Percentiles rank a stretch among this genome's conserved stretches.
Evolutionary conservation across 2,888 invertebrate species (phyloP).

Genomic region (Eurytoma californica): DNA sequence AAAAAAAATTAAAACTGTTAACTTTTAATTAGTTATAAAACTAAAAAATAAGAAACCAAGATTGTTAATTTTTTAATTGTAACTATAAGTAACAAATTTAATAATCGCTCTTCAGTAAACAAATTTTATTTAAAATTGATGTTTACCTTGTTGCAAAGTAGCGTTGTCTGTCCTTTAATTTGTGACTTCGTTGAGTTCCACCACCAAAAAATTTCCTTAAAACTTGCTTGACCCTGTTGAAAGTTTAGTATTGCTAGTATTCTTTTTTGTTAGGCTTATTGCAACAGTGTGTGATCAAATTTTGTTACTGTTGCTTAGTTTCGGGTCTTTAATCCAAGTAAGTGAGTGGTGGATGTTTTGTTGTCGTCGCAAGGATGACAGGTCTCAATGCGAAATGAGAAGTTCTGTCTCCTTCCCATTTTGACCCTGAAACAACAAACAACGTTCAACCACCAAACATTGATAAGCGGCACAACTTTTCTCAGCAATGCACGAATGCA

Average conservation of each 20-base stretch:
- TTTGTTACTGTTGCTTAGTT: constrained; percentile 55
- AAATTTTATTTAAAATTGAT: no score
- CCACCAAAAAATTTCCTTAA: constrained; percentile 51
- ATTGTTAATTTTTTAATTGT: neutral
- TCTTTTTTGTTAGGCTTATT: constrained; percentile 46
- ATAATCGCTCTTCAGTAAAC: no score
- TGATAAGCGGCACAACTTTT: neutral
- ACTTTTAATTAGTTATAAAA: neutral
- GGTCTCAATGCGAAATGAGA: constrained; percentile 73
- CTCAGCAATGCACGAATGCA: neutral
- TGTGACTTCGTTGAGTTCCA: constrained; percentile 57
- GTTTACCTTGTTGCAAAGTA: constrained; percentile 52
- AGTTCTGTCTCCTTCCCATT: constrained; percentile 74
- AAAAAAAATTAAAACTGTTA: neutral
- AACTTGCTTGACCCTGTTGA: constrained; percentile 41
- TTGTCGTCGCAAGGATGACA: constrained; percentile 73
- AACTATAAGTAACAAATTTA: no score
- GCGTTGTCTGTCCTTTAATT: constrained; percentile 51
- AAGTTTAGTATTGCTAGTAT: constrained; percentile 51
- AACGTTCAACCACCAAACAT: neutral
- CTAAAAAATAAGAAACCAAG: neutral
- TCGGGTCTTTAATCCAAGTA: constrained; percentile 64
- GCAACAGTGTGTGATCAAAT: constrained; percentile 56
- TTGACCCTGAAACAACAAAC: constrained; percentile 69
- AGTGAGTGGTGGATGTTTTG: constrained; percentile 70